A percentile compares a stretch with the other conserved stretches of the same genome.
phyloP scores from a whole-genome alignment of 2,797 vertebrate genomes.

The Pipistrellus pipistrellus region DNA sequence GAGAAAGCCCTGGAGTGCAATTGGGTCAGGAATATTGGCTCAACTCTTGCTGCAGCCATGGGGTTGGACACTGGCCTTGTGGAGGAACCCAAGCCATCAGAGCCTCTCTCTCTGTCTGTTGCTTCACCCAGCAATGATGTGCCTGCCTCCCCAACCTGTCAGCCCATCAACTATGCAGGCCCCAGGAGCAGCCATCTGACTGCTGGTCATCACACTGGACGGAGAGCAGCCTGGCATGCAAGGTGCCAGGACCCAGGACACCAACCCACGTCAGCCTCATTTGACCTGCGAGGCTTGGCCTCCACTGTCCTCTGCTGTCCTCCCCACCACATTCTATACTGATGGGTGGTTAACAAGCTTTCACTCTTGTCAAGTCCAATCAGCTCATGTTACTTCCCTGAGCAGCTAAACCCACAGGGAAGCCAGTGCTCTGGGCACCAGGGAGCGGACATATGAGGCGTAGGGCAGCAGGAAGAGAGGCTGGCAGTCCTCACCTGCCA shows the following conservation, averaged over 20 bases:
- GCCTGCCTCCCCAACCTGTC: not conserved
- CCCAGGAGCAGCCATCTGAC: not conserved
- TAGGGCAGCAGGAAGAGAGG: not conserved
- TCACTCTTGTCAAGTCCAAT: slow-evolving; percentile 56
- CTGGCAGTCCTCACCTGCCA: not conserved
- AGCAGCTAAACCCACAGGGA: not conserved
- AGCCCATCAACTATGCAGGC: not conserved
- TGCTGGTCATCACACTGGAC: not conserved
- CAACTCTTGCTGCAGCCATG: not conserved
- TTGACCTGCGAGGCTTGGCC: not conserved
- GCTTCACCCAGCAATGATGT: not conserved
- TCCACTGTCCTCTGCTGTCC: not conserved
- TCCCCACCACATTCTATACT: not conserved
- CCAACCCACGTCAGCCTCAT: not conserved
- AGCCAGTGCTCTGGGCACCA: not conserved
- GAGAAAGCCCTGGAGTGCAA: not conserved
- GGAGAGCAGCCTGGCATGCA: not conserved
- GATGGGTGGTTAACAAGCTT: not conserved
- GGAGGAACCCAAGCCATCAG: not conserved
- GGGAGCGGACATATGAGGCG: not conserved
- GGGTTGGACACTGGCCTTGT: not conserved
- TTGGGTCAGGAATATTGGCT: too few relatives aligned
- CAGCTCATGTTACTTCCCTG: not conserved
- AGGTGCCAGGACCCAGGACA: not conserved
- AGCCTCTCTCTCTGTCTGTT: not conserved